Percentiles rank a stretch among this genome's conserved stretches.
These are phyloP conservation scores for Rhinolophus ferrumequinum DNA, from an alignment of 2,113 vertebrate genomes.

Conservation along the genomic window DNA sequence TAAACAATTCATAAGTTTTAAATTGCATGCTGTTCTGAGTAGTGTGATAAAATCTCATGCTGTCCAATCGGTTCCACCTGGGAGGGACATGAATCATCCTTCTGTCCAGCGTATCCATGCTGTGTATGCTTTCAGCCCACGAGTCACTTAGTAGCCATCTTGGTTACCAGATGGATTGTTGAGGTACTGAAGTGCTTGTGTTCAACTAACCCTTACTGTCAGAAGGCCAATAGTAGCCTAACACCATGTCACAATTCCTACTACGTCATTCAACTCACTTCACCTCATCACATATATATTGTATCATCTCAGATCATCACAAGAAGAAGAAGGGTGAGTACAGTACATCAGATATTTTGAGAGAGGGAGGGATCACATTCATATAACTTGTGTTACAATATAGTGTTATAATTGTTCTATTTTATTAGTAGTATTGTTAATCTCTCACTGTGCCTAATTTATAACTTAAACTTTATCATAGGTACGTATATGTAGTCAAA, in stretches of 20 bases:
- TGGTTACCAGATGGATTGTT: background rate
- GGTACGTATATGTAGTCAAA: background rate
- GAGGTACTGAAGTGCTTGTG: background rate
- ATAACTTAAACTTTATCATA: background rate
- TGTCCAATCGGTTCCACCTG: background rate
- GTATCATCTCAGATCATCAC: background rate
- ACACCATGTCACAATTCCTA: background rate
- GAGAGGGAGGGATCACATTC: background rate
- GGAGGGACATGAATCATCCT: background rate
- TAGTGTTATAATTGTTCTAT: background rate
- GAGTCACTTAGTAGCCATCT: background rate
- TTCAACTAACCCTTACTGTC: background rate
- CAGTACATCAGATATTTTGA: background rate
- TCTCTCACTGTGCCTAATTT: background rate
- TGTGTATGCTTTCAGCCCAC: background rate
- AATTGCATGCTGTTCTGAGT: too few relatives aligned
- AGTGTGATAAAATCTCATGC: background rate
- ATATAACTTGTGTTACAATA: background rate
- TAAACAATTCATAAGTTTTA: too few relatives aligned
- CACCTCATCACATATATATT: background rate
- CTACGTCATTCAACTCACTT: background rate
- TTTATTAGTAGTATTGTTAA: background rate
- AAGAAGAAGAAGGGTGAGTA: background rate
- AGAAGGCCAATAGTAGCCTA: background rate
- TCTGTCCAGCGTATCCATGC: background rate